Evolutionary conservation across 2,797 vertebrate genomes (phyloP), one percentile per base, ranked within the genome.

Genomic region (Perdix hodgsoniae): DNA sequence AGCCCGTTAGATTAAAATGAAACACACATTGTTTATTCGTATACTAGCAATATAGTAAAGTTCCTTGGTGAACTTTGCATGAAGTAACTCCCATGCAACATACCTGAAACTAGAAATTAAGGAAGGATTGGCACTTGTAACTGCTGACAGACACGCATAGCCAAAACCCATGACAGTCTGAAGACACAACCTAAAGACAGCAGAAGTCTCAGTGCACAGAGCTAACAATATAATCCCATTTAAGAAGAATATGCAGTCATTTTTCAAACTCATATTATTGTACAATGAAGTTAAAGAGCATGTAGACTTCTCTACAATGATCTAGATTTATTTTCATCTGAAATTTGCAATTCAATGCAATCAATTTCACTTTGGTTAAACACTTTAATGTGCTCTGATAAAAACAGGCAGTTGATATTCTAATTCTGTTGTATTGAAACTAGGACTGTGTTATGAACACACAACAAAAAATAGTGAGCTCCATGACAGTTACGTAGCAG

Each of bases 301-400:
- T 22, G 69, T 66, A 74, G 78, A 91, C 80, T 60, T 90, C 79
- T 61, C 57, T 90, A 47, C 60, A 79, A 87, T 67, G 60, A 94
- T 69, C 71, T 26, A 57, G 37, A 92, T 91, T 90, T 59, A 89
- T 92, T 95, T 95, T 88, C 79, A 86, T 39, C 64, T 56, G 74
- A 91, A 95, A 96, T 96, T 94, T 96, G 94, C 94, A 95, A 96
- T 93, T 96, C 93, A 96, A 92, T 95, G 92, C 93, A 93, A 96
- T 95, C 92, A 95, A 77, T 95, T 96, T 94, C 93, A 67, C 67
- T 91, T 88, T 61, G 23, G 92, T 94, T 95, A 96, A 96, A 96
- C 93, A 94, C 40, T 91, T 88, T 91, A 93, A 95, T 91, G 57
- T 82, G 71, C 85, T 90, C 47, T 93, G 92, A 93, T 92, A 92